Evolutionary conservation across 2,888 invertebrate genomes (phyloP), one percentile per base, ranked within the genome.

Genomic region (Meganola albula): DNA sequence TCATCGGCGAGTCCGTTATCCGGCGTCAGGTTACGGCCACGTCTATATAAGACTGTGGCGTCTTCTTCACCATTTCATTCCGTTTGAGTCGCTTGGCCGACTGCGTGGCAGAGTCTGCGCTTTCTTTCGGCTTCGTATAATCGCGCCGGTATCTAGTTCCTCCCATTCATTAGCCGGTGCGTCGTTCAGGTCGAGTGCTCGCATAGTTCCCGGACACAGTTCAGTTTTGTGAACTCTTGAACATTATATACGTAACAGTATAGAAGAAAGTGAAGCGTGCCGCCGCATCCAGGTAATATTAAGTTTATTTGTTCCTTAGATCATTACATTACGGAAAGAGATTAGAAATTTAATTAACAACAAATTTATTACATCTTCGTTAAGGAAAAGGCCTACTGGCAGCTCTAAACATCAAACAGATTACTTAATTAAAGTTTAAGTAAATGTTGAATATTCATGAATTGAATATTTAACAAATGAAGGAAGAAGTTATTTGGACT

Each of bases 11-110:
- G 74, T 63, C 85, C 85, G 85, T 85, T 85, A 85, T 85, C 74
- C 80, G 78, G 80, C 82, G 85, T 82, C 85, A 85, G 84, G 85
- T 85, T 85, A 83, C 80, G 77, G 74, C 75, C 72, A 76, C 74
- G 85, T 85, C 85, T 85, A 85, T 85, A 85, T 74, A 85, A 85
- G 85, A 74, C 78, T 74, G 79, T 59, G 74, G 78, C 77, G 75
- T 79, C 83, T 82, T 84, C 84, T 82, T 82, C 72, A 84, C 74
- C 73, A 83, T 85, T 85, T 85, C 85, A 85, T 85, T 85, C 76
- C 74, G 85, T 82, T 79, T 77, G 71, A 75, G 77, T 73, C 82
- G 77, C 66, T 65, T 64, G 67, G 70, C 58, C 60, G 71, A 67
- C 54, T 60, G 74, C 69, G 77, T 67, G 68, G 58, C 54, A 60